Base-by-base conservation (phyloP, 1,140 invertebrate genomes). In the Drosophila cardini region DNA sequence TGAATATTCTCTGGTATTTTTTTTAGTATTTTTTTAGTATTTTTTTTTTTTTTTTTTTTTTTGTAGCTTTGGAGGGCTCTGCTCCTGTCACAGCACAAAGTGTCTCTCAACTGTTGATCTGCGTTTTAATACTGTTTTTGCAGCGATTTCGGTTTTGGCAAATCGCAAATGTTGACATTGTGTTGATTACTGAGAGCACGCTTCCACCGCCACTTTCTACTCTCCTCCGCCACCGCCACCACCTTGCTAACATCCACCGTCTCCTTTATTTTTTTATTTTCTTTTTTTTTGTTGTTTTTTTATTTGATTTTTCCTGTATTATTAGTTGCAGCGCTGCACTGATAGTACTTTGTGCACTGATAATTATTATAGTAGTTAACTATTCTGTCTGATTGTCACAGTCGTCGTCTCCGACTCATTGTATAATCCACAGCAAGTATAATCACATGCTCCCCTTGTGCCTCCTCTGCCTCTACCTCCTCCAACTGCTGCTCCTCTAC, bases 261-360 rank as follows among this genome's bases (percentile, higher is more conserved):
- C 21, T 26, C 21, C 21, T 26, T 26, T 26, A 26, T 21, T 21
- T n/a, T n/a, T n/a, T n/a, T n/a, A n/a, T n/a, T n/a, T n/a, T n/a
- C n/a, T n/a, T n/a, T n/a, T n/a, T n/a, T n/a, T n/a, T n/a, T n/a
- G n/a, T n/a, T n/a, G n/a, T n/a, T n/a, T n/a, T n/a, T n/a, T n/a
- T 21, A 21, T 26, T 26, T 26, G 21, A 26, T 26, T 26, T 21
- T 26, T 26, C 21, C 18, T 48, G 9, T 40, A 38, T 32, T 63
- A 9, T 60, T 63, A 67, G 77, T 43, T 81, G 60, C 46, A 72
- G 58, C 46, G 65, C 38, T 74, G 72, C 71, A 73, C 63, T 84
- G 83, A 87, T 89, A 80, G 84, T 85, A 83, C 79, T 80, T 80
- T 56, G 56, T 26, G 50, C 65, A 46, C 80, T 87, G 84, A 87